Conservation (phyloP, 2,888 invertebrate species). For the Malachius bipustulatus region DNA sequence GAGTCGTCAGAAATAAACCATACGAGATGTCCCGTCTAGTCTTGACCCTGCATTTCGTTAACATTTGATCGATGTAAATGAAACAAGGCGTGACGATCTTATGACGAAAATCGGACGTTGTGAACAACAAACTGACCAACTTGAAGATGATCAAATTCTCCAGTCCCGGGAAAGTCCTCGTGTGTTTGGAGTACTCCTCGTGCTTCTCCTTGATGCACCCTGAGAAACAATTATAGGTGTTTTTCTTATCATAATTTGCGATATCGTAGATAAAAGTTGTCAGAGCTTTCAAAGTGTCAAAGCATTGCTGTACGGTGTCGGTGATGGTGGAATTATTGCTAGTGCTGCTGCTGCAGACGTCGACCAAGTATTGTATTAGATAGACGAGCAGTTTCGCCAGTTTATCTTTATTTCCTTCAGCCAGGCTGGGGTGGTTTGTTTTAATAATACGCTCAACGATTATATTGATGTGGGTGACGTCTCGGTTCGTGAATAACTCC, state of each 20-base stretch:
- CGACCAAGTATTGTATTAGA: conserved; percentile 65
- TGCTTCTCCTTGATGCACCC: conserved; percentile 65
- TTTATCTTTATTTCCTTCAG: conserved; percentile 65
- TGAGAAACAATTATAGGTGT: conserved; percentile 52
- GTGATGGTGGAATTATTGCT: conserved; percentile 27
- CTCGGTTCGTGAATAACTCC: conserved; percentile 47
- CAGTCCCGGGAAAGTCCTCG: conserved; percentile 49
- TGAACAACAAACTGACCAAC: conserved; percentile 66
- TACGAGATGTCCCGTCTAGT: conserved; percentile 56
- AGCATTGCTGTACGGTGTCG: conserved; percentile 41
- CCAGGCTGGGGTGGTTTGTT: conserved; percentile 73
- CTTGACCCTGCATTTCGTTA: conserved; percentile 51
- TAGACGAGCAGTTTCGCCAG: conserved; percentile 62
- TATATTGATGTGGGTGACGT: conserved; percentile 51
- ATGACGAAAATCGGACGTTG: conserved; percentile 85
- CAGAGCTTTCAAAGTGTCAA: conserved; percentile 47
- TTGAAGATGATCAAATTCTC: conserved; percentile 73
- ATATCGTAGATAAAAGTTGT: conserved; percentile 50
- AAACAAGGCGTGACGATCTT: conserved; percentile 76
- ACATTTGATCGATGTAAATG: conserved; percentile 72
- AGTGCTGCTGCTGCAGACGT: conserved; percentile 41
- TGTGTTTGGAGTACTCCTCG: conserved; percentile 45
- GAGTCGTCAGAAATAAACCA: conserved; percentile 62
- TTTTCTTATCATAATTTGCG: conserved; percentile 56
- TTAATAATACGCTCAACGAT: conserved; percentile 75